Evolutionary conservation across 1,140 invertebrate species (phyloP), one percentile per base, ranked within the genome.

Genomic region (Diabrotica virgifera): DNA sequence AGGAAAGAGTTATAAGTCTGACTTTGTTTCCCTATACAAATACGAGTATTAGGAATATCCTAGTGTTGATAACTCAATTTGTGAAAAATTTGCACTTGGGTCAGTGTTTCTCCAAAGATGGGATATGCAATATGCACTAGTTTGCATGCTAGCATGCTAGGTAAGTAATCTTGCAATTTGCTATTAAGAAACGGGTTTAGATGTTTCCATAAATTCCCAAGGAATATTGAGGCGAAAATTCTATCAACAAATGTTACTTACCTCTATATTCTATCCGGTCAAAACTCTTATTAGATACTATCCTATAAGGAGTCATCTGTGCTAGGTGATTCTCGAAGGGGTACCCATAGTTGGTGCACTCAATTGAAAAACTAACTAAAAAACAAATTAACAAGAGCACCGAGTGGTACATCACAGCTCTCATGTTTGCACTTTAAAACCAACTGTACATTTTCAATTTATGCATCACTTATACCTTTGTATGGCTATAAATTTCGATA

Each of bases 231-330:
- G 4, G 24, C 1, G 24, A 4, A 24, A 24, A 24, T 24, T 24
- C 24, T 24, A 24, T 24, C 24, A 24, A 24, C 24, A 24, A 24
- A 24, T 24, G 24, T 24, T 24, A 24, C 24, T 67, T 80, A 87
- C 86, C 85, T 75, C 78, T 58, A 76, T 81, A 86, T 56, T 80
- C 65, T 10, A 84, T 73, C 63, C 78, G 69, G 55, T 78, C 77
- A 64, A 83, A 81, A 78, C 85, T 80, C 50, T 77, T 72, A 77
- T 88, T 88, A 36, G 83, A 84, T 24, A 88, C 74, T 67, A 82
- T 80, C 68, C 87, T 80, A 70, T 89, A 89, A 5, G 87, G 84
- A 7, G 86, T 85, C 77, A 84, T 87, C 3, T 85, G 81, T 9
- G 80, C 82, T 38, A 87, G 76, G 68, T 78, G 72, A 35, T 70